Base-by-base conservation (phyloP, 2,888 invertebrate genomes). In the Tinea semifulvella region DNA sequence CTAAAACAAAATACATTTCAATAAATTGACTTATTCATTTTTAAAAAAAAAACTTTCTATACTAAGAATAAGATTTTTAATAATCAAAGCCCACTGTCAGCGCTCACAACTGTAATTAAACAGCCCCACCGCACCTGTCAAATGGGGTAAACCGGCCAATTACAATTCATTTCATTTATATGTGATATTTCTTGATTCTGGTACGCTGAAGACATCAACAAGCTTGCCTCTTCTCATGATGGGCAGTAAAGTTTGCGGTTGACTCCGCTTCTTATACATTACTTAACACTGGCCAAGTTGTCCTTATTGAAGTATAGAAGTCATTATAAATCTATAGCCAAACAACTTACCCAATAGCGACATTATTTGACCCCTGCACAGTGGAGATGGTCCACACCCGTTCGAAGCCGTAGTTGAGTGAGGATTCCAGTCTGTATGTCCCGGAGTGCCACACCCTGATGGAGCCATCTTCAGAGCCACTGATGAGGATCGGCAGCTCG, bases 381-480 rank as follows among this genome's bases (percentile, higher is more conserved):
- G 94, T 92, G 1, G 92, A 88, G 58, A 99, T 96, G 0, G 98
- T 92, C 99, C 99, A 99, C 1, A 98, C 97, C 47, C 99, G 83
- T 67, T 99, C 99, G 59, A 99, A 90, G 0, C 98, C 98, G 69
- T 99, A 99, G 71, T 98, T 99, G 13, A 99, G 81, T 1, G 97
- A 96, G 14, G 94, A 95, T 74, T 99, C 98, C 40, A 98, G 81
- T 36, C 98, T 85, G 76, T 99, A 98, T 0, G 99, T 99, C 56
- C 97, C 98, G 0, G 98, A 94, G 71, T 99, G 98, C 99, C 99
- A 99, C 50, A 99, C 90, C 49, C 97, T 85, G 3, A 99, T 94
- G 1, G 97, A 97, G 26, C 97, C 96, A 74, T 99, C 99, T 72
- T 99, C 99, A 1, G 97, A 97, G 1, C 98, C 99, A 1, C 97